Percentiles rank a stretch among this genome's conserved stretches.
Evolutionary conservation across 1,140 invertebrate species (phyloP).

Genomic region (Rhyzopertha dominica): DNA sequence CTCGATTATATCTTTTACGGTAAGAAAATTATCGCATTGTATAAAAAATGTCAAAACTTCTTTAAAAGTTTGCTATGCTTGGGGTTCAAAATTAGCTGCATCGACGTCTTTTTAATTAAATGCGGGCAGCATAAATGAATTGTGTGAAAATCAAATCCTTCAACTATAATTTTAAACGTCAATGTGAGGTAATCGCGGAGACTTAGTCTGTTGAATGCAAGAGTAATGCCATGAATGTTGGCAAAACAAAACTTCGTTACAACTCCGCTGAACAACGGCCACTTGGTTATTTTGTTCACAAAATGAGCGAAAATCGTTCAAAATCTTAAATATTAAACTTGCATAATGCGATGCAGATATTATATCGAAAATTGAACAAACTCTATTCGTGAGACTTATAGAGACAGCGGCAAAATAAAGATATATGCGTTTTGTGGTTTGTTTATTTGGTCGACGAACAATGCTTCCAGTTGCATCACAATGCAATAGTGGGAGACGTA

Average conservation of each 20-base stretch:
- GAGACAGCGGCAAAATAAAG: too few relatives aligned
- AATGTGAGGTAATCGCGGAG: slow-evolving; percentile 6
- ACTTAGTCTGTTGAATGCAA: slow-evolving; percentile 11
- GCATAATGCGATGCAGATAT: too few relatives aligned
- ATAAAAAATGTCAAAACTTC: not conserved
- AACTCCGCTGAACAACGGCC: slow-evolving; percentile 9
- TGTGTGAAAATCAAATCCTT: not conserved
- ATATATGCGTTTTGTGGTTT: too few relatives aligned
- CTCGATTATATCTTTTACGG: slow-evolving; percentile 1
- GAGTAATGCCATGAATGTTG: slow-evolving; percentile 13
- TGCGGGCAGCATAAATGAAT: slow-evolving; percentile 14
- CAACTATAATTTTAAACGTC: slow-evolving; percentile 2
- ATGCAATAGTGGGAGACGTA: too few relatives aligned
- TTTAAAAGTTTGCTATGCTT: slow-evolving; percentile 5
- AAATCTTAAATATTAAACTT: too few relatives aligned
- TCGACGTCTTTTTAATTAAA: slow-evolving; percentile 15
- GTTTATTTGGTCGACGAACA: too few relatives aligned
- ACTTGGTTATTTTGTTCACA: too few relatives aligned
- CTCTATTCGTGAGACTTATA: too few relatives aligned
- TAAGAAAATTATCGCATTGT: not conserved
- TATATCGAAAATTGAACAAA: too few relatives aligned
- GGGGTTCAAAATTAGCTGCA: not conserved
- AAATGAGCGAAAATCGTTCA: too few relatives aligned
- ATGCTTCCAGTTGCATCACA: too few relatives aligned
- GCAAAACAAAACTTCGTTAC: slow-evolving; percentile 14